These are phyloP conservation scores for Habrosyne pyritoides DNA, from an alignment of 2,888 invertebrate species.

Conservation along the genomic window DNA sequence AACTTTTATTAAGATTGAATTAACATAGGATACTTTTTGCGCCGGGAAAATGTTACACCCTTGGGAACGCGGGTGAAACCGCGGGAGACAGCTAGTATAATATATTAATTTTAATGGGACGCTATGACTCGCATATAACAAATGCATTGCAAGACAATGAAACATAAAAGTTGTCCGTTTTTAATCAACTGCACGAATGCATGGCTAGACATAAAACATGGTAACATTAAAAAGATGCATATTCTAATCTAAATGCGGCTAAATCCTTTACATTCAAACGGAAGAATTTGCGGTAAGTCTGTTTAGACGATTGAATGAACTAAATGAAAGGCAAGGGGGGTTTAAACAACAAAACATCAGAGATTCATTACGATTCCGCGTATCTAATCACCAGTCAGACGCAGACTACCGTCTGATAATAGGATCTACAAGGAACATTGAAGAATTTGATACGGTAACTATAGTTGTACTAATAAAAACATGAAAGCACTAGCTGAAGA, in stretches of 20 bases:
- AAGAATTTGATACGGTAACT: constrained; percentile 21
- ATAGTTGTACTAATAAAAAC: constrained; percentile 9
- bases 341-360: constrained; percentile 53
- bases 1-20: too few species aligned
- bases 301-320: constrained; percentile 37
- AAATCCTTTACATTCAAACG: neutral
- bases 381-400: constrained; percentile 60
- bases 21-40: too few species aligned
- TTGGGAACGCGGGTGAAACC: too few species aligned
- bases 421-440: constrained; percentile 21
- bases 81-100: too few species aligned
- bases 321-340: constrained; percentile 28
- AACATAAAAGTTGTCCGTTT: too few species aligned
- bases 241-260: neutral
- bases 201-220: neutral
- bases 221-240: neutral
- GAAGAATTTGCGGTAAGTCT: constrained; percentile 32
- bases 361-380: constrained; percentile 56
- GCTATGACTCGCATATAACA: too few species aligned
- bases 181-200: too few species aligned
- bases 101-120: too few species aligned
- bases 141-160: too few species aligned
- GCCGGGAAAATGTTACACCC: too few species aligned
- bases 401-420: constrained; percentile 43
- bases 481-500: neutral